Percentiles rank a stretch among this genome's conserved stretches.
Evolutionary conservation across 2,113 vertebrate genomes (phyloP).

Genomic region (Morone saxatilis): DNA sequence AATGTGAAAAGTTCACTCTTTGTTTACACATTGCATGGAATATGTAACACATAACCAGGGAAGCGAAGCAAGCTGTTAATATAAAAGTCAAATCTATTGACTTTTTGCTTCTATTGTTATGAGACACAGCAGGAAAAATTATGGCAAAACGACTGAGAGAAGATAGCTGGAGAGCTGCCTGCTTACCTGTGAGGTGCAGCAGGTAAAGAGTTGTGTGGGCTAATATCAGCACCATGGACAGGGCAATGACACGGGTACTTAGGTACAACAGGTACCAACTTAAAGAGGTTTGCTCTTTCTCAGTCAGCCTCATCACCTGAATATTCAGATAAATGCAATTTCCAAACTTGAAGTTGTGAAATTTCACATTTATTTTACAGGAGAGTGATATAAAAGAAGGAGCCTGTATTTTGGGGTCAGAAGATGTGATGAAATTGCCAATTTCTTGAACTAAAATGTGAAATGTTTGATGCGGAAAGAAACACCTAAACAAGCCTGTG

Average conservation of each 20-base stretch:
- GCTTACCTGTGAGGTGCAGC: constrained; percentile 31
- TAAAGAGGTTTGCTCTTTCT: not conserved
- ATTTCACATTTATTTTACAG: not conserved
- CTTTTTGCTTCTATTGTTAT: not conserved
- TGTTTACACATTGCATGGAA: not conserved
- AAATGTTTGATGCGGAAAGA: constrained; percentile 7
- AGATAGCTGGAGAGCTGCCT: not conserved
- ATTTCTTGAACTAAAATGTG: not conserved
- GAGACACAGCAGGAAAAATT: not conserved
- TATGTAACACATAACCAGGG: no score
- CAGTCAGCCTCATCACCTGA: not conserved
- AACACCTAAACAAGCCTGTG: constrained; percentile 60
- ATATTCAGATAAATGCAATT: not conserved
- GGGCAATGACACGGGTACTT: constrained; percentile 57
- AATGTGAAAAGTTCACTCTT: not conserved
- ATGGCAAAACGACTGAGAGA: not conserved
- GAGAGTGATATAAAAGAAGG: not conserved
- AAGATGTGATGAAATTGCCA: not conserved
- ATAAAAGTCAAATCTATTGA: not conserved
- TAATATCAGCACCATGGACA: constrained; percentile 80
- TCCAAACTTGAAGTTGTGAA: not conserved
- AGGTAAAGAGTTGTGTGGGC: constrained; percentile 15
- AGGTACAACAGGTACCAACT: constrained; percentile 77
- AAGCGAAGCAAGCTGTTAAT: not conserved
- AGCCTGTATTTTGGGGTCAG: not conserved